Percentiles rank a stretch among this genome's conserved stretches.
These are phyloP conservation scores for Trichomycterus rosablanca DNA, from an alignment of 2,113 vertebrate species.

Conservation along the genomic window DNA sequence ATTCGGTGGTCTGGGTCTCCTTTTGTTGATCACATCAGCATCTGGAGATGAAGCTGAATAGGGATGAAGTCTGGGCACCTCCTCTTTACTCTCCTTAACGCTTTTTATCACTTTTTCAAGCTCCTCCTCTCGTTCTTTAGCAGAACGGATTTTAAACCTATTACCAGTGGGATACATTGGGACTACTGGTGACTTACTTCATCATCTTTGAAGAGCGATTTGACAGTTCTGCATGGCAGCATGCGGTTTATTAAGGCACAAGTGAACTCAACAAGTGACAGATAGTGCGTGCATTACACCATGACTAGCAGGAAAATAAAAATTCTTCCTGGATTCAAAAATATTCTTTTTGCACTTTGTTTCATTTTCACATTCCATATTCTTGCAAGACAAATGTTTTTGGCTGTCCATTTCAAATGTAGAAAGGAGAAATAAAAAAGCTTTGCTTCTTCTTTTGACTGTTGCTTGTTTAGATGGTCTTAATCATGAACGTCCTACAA, in stretches of 20 bases:
- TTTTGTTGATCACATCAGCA: conserved; percentile 14
- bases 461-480: too few species aligned
- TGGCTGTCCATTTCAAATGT: neutral
- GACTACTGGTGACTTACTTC: neutral
- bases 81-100: conserved; percentile 1
- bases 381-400: neutral
- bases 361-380: too few species aligned
- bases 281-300: neutral
- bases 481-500: too few species aligned
- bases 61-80: neutral
- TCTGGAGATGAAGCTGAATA: neutral
- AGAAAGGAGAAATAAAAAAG: too few species aligned
- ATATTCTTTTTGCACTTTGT: too few species aligned
- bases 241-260: too few species aligned
- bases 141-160: conserved; percentile 57
- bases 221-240: too few species aligned
- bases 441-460: too few species aligned
- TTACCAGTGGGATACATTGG: neutral
- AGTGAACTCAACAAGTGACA: too few species aligned
- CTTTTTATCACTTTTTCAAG: neutral
- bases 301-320: neutral
- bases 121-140: conserved; percentile 38
- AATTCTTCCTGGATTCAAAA: too few species aligned
- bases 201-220: too few species aligned
- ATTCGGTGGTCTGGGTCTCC: conserved; percentile 15